phyloP scores from a whole-genome alignment of 1,140 invertebrate genomes.

The Riptortus pedestris region DNA sequence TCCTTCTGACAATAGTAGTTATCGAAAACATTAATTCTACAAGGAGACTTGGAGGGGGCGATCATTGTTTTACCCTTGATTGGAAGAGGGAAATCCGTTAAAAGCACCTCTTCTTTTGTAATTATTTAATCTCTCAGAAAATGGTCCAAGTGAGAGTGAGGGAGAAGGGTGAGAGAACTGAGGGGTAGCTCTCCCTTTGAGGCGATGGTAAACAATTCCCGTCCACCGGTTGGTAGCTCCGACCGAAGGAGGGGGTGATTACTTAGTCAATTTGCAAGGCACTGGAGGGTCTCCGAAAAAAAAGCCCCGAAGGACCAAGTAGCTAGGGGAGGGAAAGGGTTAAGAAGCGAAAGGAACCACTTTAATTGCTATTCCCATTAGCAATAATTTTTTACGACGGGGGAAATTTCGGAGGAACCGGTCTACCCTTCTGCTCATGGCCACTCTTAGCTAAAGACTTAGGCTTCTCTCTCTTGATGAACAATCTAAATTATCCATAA shows the following conservation, averaged over 20 bases:
- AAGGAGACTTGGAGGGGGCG: background rate
- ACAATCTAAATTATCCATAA: too few species aligned
- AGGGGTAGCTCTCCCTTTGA: background rate
- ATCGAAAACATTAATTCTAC: background rate
- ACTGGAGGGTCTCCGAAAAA: background rate
- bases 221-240: background rate
- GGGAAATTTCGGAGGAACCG: too few species aligned
- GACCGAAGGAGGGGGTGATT: too few species aligned
- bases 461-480: too few species aligned
- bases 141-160: too few species aligned
- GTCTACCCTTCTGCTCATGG: too few species aligned
- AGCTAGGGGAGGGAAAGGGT: constrained; percentile 5
- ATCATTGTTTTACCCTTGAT: background rate
- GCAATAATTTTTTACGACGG: constrained; percentile 8
- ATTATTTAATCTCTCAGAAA: constrained; percentile 19
- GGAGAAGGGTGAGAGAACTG: background rate
- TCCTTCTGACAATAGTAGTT: background rate
- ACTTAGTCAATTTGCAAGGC: constrained; percentile 15
- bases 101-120: background rate
- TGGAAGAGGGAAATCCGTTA: background rate
- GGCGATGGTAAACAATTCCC: background rate
- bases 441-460: too few species aligned
- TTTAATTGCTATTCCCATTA: constrained; percentile 15
- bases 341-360: constrained; percentile 5
- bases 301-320: background rate